Percentiles rank a stretch among this genome's conserved stretches.
These are phyloP conservation scores for Lasiurus cinereus DNA, from an alignment of 2,113 vertebrate species.

Conservation along the genomic window DNA sequence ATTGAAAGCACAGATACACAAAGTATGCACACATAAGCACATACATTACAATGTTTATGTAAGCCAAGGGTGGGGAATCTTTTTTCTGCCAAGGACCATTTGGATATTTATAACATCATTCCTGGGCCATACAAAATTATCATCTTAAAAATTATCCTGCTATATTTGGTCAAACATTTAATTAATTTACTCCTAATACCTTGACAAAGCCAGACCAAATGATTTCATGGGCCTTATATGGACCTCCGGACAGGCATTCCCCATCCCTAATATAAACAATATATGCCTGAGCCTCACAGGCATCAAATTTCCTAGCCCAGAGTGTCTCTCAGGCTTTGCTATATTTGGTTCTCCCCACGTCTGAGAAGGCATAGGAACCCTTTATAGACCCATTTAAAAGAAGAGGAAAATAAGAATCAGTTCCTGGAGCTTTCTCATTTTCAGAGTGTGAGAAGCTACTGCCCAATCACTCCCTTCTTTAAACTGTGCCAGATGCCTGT, in stretches of 20 bases:
- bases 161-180: no score
- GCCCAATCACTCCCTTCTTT: neutral
- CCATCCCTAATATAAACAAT: neutral
- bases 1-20: neutral
- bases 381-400: neutral
- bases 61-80: no score
- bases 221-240: no score
- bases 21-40: neutral
- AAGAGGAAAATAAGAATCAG: neutral
- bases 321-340: neutral
- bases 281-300: neutral
- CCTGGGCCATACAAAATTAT: no score
- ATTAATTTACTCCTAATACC: no score
- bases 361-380: neutral
- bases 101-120: no score
- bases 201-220: no score
- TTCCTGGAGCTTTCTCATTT: neutral
- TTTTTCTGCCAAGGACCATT: no score
- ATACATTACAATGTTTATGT: neutral
- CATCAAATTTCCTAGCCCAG: neutral
- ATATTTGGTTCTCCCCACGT: neutral
- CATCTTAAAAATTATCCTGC: no score
- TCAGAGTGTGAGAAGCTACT: neutral
- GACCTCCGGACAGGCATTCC: no score
- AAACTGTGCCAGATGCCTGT: slow-evolving; percentile 1